Conservation (phyloP, 2,888 invertebrate genomes). For the Andricus quercusramuli region DNA sequence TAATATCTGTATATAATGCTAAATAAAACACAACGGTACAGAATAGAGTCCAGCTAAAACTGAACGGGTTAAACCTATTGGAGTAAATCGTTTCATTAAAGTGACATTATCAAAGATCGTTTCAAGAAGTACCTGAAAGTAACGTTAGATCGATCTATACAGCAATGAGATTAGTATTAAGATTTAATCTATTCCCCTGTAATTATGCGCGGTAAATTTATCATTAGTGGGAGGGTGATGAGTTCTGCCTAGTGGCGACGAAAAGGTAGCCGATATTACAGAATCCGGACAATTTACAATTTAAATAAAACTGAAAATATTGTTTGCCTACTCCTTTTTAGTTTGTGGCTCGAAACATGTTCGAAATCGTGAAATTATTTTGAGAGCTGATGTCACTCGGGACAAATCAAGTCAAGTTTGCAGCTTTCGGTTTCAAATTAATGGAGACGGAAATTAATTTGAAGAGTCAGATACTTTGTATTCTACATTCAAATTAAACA, state of each 20-base stretch:
- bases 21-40: conserved; percentile 70
- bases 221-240: conserved; percentile 44
- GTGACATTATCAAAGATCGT: conserved; percentile 60
- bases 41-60: conserved; percentile 71
- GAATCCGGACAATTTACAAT: background rate
- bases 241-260: background rate
- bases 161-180: conserved; percentile 63
- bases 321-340: background rate
- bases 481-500: background rate
- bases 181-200: conserved; percentile 69
- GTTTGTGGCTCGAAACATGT: background rate
- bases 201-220: conserved; percentile 65
- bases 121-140: conserved; percentile 77
- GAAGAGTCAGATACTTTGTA: background rate
- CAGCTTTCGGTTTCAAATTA: background rate
- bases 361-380: background rate
- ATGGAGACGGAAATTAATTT: background rate
- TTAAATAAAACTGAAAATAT: conserved; percentile 4
- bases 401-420: background rate
- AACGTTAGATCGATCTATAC: conserved; percentile 73
- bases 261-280: conserved; percentile 17
- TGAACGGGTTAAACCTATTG: conserved; percentile 76
- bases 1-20: conserved; percentile 65
- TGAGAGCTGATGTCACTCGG: background rate
- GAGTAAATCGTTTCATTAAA: conserved; percentile 73